These are phyloP conservation scores for Colaptes auratus DNA, from an alignment of 2,113 vertebrate species.

Conservation along the genomic window DNA sequence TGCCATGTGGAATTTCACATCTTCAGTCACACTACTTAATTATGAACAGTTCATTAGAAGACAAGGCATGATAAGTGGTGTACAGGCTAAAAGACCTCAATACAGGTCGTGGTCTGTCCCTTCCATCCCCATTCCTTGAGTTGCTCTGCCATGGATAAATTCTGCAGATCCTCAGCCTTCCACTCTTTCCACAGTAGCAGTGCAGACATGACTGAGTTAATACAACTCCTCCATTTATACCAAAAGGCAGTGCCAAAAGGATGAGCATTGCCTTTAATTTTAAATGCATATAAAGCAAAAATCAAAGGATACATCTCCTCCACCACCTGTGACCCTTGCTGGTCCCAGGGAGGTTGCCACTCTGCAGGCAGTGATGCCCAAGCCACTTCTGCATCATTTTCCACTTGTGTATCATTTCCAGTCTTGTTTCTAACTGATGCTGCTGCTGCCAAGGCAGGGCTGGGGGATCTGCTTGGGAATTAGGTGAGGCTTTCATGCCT, in stretches of 20 bases:
- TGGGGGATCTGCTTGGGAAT: not conserved
- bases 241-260: not conserved
- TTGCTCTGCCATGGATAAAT: not conserved
- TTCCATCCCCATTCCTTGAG: not conserved
- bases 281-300: not conserved
- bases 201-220: not conserved
- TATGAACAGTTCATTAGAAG: slow-evolving; percentile 31
- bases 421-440: not conserved
- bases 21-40: slow-evolving; percentile 15
- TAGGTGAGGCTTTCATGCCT: not conserved
- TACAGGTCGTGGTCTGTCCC: not conserved
- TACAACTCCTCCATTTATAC: not conserved
- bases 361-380: not conserved
- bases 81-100: not conserved
- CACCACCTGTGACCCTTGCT: not conserved
- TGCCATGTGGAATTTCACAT: slow-evolving; percentile 20
- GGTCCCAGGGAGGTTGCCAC: not conserved
- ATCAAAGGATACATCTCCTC: not conserved
- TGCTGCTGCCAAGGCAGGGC: not conserved
- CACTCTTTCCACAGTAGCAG: not conserved
- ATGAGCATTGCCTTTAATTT: not conserved
- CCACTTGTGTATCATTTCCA: not conserved
- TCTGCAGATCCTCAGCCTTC: not conserved
- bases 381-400: fast-evolving
- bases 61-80: not conserved